phyloP scores from a whole-genome alignment of 2,797 vertebrate species.

The Gorsachius magnificus region DNA sequence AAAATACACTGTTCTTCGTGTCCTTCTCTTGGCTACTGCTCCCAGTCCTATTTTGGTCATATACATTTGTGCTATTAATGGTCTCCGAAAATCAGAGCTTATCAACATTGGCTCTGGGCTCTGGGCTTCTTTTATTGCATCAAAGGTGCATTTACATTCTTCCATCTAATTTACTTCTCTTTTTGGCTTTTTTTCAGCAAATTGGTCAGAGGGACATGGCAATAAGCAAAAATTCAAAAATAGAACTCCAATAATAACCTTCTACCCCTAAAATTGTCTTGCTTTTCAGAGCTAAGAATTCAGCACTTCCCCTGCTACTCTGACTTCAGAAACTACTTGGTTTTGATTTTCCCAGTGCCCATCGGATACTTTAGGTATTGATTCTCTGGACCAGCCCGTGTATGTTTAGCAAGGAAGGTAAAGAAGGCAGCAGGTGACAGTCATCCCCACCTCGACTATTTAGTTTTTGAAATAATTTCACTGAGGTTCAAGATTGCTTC shows the following conservation, averaged over 20 bases:
- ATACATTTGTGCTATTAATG: conserved; percentile 54
- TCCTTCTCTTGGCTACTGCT: conserved; percentile 10
- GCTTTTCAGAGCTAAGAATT: not conserved
- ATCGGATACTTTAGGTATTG: not conserved
- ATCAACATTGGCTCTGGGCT: conserved; percentile 31
- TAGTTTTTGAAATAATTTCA: not conserved
- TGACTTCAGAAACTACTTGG: not conserved
- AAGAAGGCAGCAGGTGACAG: not conserved
- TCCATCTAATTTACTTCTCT: conserved; percentile 28
- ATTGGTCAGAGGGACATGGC: not conserved
- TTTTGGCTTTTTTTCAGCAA: not conserved
- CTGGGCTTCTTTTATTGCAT: conserved; percentile 20
- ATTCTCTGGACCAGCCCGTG: not conserved
- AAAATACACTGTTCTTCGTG: conserved; percentile 10
- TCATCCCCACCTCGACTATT: not conserved
- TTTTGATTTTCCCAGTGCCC: not conserved
- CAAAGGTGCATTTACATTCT: conserved; percentile 36
- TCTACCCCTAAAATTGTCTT: conserved; percentile 7
- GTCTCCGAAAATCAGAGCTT: conserved; percentile 39
- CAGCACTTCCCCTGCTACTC: not conserved
- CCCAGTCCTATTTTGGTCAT: conserved; percentile 51
- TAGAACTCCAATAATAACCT: conserved; percentile 27
- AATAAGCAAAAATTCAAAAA: conserved; percentile 51
- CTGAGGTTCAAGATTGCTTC: not conserved
- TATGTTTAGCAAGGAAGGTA: not conserved